These are phyloP conservation scores for Perodicticus potto DNA, from an alignment of 2,797 vertebrate genomes.

Conservation along the genomic window DNA sequence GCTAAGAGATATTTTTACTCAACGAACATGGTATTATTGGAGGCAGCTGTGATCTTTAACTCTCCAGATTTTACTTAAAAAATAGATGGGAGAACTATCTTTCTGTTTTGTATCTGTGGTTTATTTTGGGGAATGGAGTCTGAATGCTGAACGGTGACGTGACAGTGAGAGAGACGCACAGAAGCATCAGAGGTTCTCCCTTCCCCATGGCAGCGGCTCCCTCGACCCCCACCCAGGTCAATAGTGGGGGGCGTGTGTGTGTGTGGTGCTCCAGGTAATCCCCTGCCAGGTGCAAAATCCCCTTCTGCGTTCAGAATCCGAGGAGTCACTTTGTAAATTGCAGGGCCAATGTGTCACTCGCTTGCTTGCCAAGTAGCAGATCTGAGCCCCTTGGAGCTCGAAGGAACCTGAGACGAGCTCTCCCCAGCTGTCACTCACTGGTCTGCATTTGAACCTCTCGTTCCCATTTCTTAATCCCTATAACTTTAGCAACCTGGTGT, in stretches of 20 bases:
- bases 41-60: conserved; percentile 62
- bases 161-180: not conserved
- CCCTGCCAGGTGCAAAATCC: not conserved
- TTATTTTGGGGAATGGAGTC: conserved; percentile 22
- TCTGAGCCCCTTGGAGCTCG: not conserved
- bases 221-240: accelerated
- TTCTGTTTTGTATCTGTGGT: conserved; percentile 29
- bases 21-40: conserved; percentile 14
- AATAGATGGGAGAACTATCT: conserved; percentile 11
- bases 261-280: not conserved
- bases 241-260: no score
- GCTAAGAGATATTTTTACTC: conserved; percentile 68
- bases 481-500: not conserved
- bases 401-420: not conserved
- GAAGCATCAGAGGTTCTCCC: no score
- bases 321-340: not conserved
- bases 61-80: conserved; percentile 69
- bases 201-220: not conserved
- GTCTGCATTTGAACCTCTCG: not conserved
- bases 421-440: not conserved
- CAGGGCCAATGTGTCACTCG: not conserved
- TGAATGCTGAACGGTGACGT: not conserved
- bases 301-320: not conserved
- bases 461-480: not conserved
- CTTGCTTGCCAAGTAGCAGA: not conserved